phyloP scores from a whole-genome alignment of 2,797 vertebrate species.

The Rhinoraja longicauda region DNA sequence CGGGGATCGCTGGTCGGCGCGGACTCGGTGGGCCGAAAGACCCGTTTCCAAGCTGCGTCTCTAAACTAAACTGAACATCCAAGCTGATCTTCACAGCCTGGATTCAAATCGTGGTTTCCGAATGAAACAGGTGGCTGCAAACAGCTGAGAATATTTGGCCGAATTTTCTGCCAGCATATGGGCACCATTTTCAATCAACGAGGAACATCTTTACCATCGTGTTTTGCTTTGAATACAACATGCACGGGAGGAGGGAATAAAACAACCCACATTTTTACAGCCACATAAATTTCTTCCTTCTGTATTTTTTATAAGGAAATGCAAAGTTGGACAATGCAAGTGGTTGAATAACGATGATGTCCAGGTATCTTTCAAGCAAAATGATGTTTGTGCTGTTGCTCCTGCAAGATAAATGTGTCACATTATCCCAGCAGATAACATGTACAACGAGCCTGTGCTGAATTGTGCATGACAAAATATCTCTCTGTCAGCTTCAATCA shows the following conservation, averaged over 20 bases:
- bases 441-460: not conserved
- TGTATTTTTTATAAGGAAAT: not conserved
- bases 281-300: not conserved
- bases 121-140: not conserved
- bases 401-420: slow-evolving; percentile 30
- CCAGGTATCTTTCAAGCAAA: slow-evolving; percentile 30
- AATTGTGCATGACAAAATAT: not conserved
- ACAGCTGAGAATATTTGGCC: too few relatives aligned
- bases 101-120: not conserved
- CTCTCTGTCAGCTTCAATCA: slow-evolving; percentile 19
- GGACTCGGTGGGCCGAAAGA: too few relatives aligned
- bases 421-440: not conserved
- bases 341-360: slow-evolving; percentile 2
- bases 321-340: not conserved
- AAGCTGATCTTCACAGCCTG: not conserved
- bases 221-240: not conserved
- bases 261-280: not conserved
- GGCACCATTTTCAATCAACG: not conserved
- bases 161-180: not conserved
- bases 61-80: too few relatives aligned
- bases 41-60: too few relatives aligned
- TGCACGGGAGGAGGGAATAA: too few relatives aligned
- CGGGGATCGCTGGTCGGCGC: too few relatives aligned
- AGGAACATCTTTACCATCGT: not conserved
- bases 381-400: slow-evolving; percentile 14